phyloP scores from a whole-genome alignment of 2,797 vertebrate genomes.

The Petrocephalus schoutedeni region DNA sequence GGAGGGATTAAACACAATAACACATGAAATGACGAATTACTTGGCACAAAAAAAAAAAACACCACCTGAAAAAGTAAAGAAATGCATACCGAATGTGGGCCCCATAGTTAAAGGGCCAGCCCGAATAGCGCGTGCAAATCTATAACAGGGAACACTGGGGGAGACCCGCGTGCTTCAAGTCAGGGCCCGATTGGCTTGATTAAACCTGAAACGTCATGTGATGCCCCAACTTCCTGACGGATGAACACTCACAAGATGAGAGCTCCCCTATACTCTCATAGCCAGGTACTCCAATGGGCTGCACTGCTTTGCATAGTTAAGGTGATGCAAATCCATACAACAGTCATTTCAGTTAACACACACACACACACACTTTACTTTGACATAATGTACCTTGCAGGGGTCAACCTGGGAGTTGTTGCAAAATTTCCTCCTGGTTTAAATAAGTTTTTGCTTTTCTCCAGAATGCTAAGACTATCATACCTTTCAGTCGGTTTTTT shows the following conservation, averaged over 20 bases:
- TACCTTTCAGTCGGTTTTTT: neutral
- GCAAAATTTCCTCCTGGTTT: neutral
- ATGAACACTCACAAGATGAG: neutral
- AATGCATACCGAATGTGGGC: neutral
- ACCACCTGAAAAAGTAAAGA: neutral
- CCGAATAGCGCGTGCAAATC: neutral
- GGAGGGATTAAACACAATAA: neutral
- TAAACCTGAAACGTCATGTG: neutral
- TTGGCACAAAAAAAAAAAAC: neutral
- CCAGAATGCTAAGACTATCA: neutral
- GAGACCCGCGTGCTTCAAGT: neutral
- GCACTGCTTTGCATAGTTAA: conserved; percentile 4
- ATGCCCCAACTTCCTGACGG: neutral
- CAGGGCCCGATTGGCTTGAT: neutral
- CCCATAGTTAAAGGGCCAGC: neutral
- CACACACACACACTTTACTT: neutral
- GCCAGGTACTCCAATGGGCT: neutral
- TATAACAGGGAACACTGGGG: neutral
- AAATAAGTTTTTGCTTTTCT: neutral
- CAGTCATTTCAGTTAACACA: neutral
- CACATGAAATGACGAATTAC: neutral
- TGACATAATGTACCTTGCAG: neutral
- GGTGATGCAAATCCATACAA: neutral
- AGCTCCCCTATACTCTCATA: neutral
- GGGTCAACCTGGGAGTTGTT: neutral